Conservation (phyloP, 2,113 vertebrate genomes). For the Bettongia penicillata region DNA sequence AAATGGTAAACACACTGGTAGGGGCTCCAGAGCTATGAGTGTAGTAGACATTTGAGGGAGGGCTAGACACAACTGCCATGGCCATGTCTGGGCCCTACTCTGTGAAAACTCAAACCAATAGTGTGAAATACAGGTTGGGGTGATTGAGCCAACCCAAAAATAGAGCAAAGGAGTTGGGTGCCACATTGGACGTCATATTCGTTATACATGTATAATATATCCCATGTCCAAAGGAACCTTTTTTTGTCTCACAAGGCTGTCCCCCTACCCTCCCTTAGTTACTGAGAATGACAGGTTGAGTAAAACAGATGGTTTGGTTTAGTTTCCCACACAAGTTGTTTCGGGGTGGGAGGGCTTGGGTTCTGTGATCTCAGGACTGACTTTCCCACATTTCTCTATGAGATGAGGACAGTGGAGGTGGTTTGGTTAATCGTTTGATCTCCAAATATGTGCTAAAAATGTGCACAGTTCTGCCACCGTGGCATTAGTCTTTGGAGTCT, state of each 20-base stretch:
- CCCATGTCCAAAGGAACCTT: not conserved
- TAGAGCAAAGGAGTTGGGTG: not conserved
- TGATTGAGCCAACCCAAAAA: not conserved
- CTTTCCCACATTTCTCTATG: not conserved
- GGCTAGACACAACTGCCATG: not conserved
- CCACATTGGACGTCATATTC: not conserved
- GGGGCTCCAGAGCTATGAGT: not conserved
- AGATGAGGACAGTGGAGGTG: not conserved
- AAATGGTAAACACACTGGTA: not conserved
- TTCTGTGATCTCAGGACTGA: not conserved
- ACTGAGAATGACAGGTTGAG: conserved; percentile 14
- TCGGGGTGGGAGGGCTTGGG: not conserved
- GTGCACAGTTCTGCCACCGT: not conserved
- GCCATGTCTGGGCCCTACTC: not conserved
- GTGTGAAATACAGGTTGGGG: not conserved
- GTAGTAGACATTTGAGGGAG: not conserved
- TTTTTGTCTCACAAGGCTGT: conserved; percentile 37
- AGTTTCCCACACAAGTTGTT: conserved; percentile 19
- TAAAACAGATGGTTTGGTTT: conserved; percentile 11
- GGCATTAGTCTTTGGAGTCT: not conserved
- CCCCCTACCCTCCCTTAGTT: not conserved
- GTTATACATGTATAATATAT: conserved; percentile 31
- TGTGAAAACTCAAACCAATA: conserved; percentile 4
- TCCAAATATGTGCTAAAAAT: not conserved
- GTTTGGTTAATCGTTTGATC: conserved; percentile 3